These are phyloP conservation scores for Aphis craccivora DNA, from an alignment of 1,140 invertebrate species.

Conservation along the genomic window DNA sequence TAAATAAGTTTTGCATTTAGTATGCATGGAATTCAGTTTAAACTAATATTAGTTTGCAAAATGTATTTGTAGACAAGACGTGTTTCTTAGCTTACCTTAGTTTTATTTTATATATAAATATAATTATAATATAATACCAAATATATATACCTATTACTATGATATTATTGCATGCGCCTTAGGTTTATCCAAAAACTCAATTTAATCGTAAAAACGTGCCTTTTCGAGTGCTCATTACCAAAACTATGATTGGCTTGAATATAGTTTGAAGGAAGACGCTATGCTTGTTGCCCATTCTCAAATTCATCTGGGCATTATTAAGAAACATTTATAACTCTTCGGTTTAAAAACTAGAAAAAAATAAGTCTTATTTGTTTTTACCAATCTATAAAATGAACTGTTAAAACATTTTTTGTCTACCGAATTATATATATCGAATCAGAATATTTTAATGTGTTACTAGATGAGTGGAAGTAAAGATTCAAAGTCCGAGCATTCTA, in stretches of 20 bases:
- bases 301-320: neutral
- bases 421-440: neutral
- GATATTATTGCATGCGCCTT: neutral
- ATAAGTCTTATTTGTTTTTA: neutral
- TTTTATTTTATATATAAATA: neutral
- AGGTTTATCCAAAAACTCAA: neutral
- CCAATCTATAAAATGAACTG: too few species aligned
- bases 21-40: neutral
- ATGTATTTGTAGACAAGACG: neutral
- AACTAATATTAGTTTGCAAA: neutral
- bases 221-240: neutral
- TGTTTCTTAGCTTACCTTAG: neutral
- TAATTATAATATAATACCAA: neutral
- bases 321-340: neutral
- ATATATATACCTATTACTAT: too few species aligned
- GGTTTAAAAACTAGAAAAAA: neutral
- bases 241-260: neutral
- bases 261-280: neutral
- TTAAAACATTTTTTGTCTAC: neutral
- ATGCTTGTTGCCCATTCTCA: neutral
- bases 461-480: neutral
- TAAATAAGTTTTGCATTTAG: neutral
- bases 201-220: neutral
- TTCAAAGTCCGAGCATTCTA: neutral
- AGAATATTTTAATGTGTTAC: neutral